A percentile compares a stretch with the other conserved stretches of the same genome.
Conservation (phyloP, 1,140 invertebrate species). For the Palaemon carinicauda region DNA sequence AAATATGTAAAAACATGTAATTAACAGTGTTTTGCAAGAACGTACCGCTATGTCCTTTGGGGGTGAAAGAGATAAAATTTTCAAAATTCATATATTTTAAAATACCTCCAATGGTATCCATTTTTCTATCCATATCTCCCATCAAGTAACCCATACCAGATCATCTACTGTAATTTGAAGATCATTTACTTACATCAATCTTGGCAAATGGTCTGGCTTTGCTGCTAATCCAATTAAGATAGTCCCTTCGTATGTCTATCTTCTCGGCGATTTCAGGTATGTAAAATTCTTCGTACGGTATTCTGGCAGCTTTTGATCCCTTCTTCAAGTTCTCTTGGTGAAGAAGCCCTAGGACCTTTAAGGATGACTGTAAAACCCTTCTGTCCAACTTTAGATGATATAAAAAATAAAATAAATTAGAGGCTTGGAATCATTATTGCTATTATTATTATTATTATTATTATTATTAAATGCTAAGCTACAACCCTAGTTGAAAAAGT, state of each 20-base stretch:
- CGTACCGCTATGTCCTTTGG: too few species aligned
- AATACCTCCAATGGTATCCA: not conserved
- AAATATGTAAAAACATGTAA: too few species aligned
- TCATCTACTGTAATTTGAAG: too few species aligned
- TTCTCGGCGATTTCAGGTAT: conserved; percentile 79
- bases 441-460: too few species aligned
- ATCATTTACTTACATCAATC: conserved; percentile 26
- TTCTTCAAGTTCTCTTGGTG: conserved; percentile 36
- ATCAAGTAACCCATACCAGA: too few species aligned
- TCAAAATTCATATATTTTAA: too few species aligned
- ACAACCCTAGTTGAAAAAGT: too few species aligned
- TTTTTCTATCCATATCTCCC: not conserved
- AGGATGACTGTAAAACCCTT: conserved; percentile 9
- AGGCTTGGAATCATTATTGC: not conserved
- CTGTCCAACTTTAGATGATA: conserved; percentile 17
- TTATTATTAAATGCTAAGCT: too few species aligned
- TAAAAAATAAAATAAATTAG: not conserved
- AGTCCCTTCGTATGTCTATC: conserved; percentile 84
- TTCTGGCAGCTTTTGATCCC: conserved; percentile 6
- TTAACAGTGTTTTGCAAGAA: too few species aligned
- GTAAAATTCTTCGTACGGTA: conserved; percentile 79
- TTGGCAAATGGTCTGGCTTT: conserved; percentile 51
- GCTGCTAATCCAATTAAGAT: conserved; percentile 76
- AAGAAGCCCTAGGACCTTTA: conserved; percentile 31
- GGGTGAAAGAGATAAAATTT: too few species aligned